Conservation (phyloP, 2,113 vertebrate genomes). For the Ophthalmolycus amberensis region DNA sequence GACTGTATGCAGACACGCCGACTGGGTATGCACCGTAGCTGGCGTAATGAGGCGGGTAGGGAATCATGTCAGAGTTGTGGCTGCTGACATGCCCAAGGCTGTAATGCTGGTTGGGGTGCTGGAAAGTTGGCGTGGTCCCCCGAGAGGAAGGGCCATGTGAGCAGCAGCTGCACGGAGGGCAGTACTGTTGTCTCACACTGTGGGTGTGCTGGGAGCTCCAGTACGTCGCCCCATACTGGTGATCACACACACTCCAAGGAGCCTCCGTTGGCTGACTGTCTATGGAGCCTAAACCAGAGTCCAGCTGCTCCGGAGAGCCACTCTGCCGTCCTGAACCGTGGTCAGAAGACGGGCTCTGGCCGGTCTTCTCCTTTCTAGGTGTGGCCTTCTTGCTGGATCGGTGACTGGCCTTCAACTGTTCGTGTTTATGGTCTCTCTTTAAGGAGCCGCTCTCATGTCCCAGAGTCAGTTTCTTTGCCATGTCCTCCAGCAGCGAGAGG, state of each 20-base stretch:
- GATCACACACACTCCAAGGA: conserved; percentile 71
- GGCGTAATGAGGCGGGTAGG: conserved; percentile 65
- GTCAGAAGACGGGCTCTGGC: conserved; percentile 51
- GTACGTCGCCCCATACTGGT: conserved; percentile 36
- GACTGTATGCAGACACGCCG: conserved; percentile 76
- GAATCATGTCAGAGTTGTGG: not conserved
- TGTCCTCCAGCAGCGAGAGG: conserved; percentile 77
- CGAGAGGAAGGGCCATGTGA: conserved; percentile 52
- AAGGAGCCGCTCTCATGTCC: conserved; percentile 66
- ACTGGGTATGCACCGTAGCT: conserved; percentile 64
- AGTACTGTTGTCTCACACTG: conserved; percentile 37
- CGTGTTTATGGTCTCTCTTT: conserved; percentile 68
- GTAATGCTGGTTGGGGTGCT: conserved; percentile 71
- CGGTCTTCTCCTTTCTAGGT: conserved; percentile 77
- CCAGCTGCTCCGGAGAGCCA: conserved; percentile 84
- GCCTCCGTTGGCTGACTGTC: conserved; percentile 86
- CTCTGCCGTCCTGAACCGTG: conserved; percentile 63
- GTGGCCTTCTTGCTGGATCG: conserved; percentile 53
- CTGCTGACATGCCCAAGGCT: conserved; percentile 7
- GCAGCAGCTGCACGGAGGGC: conserved; percentile 71
- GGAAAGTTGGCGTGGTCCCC: conserved; percentile 36
- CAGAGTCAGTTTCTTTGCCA: conserved; percentile 76
- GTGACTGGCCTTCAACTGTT: conserved; percentile 67
- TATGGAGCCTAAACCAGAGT: conserved; percentile 92
- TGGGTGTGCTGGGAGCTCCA: conserved; percentile 37